Evolutionary conservation across 2,888 invertebrate genomes (phyloP), one percentile per base, ranked within the genome.

Genomic region (Tetanocera ferruginea): DNA sequence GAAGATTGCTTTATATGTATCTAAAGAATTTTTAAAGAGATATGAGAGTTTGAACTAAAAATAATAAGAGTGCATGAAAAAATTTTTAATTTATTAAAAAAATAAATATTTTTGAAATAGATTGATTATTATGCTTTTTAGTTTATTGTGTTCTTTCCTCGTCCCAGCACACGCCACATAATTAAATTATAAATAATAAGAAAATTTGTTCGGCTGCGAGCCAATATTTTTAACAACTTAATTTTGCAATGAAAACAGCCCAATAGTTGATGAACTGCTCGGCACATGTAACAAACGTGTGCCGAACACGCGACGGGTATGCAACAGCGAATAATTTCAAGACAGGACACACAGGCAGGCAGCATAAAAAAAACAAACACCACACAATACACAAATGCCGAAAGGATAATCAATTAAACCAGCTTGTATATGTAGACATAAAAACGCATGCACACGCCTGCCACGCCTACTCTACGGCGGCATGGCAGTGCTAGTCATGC

Each of bases 221-320:
- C 28, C 23, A 62, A 74, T 43, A 74, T 49, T 74, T 57, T 60
- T 62, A 74, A 74, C 62, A 74, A 74, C 73, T 74, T 74, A 14
- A 74, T 62, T 71, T 62, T 19, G 19, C 49, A 31, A 3, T 31
- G 64, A 66, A 66, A 31, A 9, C 31, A 19, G 5, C n/a, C 31
- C 31, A 37, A 66, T 60, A 17, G n/a, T 69, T 28, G 6, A 69
- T 19, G 71, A 55, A 49, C 70, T 28, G 11, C 4, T 31, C 19
- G 60, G 52, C 4, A 34, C 34, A 19, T 34, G 75, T 25, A 55
- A 25, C 52, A 66, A 75, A 67, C 75, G 55, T 52, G 37, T 43
- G 75, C 75, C 9, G 17, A 23, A 34, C 75, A 75, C 75, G 75
- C 75, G 75, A 37, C 75, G n/a, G 51, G 64, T 51, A 74, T 62